phyloP scores from a whole-genome alignment of 30 jellyfish, hydroid and myxozoan species.

The Turritopsis rubra region DNA sequence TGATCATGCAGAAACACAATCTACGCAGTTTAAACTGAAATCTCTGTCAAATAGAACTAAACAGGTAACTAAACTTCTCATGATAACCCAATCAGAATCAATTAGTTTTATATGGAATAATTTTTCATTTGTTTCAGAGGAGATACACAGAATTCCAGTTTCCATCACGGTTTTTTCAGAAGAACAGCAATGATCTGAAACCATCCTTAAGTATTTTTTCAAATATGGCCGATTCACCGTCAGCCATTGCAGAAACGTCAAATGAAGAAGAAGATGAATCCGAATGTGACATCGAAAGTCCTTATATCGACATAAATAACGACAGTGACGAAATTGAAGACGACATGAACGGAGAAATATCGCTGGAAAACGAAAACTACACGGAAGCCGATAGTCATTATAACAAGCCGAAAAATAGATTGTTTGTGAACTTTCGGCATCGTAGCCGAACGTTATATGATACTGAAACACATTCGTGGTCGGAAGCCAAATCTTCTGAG shows the following conservation, averaged over 20 bases:
- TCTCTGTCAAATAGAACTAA: no score
- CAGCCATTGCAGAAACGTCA: background rate
- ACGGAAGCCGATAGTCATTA: background rate
- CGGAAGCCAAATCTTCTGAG: background rate
- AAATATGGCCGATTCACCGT: background rate
- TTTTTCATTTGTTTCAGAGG: conserved; percentile 1
- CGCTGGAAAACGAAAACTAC: background rate
- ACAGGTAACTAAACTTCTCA: no score
- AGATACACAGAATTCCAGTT: conserved; percentile 9
- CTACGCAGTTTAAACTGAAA: conserved; percentile 2
- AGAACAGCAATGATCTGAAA: background rate
- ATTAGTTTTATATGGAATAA: background rate
- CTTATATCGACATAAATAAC: conserved; percentile 16
- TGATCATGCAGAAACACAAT: background rate
- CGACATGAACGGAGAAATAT: background rate
- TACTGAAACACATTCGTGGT: background rate
- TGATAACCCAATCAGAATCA: background rate
- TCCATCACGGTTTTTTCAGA: background rate
- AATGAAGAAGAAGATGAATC: background rate
- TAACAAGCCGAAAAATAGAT: background rate
- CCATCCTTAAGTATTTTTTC: background rate
- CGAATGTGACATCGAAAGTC: conserved; percentile 7
- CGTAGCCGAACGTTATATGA: conserved; percentile 3
- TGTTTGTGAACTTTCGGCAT: conserved; percentile 3
- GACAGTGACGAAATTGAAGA: background rate